Percentiles rank a stretch among this genome's conserved stretches.
Evolutionary conservation across 2,113 vertebrate species (phyloP).

Genomic region (Hystrix cristata): DNA sequence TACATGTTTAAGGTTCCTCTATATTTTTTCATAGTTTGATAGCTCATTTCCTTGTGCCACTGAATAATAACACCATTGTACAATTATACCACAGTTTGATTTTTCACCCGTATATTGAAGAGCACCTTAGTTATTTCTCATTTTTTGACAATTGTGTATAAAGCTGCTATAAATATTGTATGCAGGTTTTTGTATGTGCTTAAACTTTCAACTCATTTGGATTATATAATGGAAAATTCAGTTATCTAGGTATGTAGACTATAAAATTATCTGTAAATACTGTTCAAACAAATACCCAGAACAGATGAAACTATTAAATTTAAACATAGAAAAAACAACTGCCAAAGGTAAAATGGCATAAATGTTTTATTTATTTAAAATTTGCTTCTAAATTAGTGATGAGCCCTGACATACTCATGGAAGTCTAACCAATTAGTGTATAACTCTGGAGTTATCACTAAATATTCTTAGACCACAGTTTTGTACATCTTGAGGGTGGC

Average conservation of each 20-base stretch:
- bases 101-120: neutral
- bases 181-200: neutral
- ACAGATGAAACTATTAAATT: neutral
- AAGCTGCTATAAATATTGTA: neutral
- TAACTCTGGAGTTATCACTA: neutral
- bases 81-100: neutral
- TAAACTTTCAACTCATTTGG: constrained; percentile 25
- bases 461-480: constrained; percentile 46
- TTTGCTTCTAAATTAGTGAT: constrained; percentile 43
- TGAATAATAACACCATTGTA: neutral
- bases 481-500: neutral
- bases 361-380: constrained; percentile 39
- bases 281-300: constrained; percentile 5
- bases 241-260: neutral
- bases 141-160: neutral
- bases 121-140: constrained; percentile 26
- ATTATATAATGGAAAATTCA: constrained; percentile 33
- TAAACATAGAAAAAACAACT: neutral
- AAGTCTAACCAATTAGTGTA: neutral
- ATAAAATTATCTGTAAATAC: constrained; percentile 18
- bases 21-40: constrained; percentile 8
- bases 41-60: neutral
- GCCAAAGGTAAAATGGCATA: constrained; percentile 43
- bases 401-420: neutral
- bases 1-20: neutral